phyloP scores from a whole-genome alignment of 2,113 vertebrate genomes.

The Fulmarus glacialis region DNA sequence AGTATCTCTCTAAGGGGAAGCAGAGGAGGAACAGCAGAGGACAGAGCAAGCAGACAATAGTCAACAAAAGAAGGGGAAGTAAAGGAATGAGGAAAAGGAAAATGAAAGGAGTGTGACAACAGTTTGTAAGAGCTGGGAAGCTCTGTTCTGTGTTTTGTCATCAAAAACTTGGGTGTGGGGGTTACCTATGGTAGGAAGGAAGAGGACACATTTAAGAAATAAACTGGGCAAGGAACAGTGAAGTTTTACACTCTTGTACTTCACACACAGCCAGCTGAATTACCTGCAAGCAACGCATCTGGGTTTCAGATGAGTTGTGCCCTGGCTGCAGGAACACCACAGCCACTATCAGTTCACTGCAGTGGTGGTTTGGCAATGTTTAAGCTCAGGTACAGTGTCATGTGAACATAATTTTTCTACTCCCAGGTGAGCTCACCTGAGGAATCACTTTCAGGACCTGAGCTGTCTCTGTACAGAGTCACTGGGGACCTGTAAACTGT shows the following conservation, averaged over 20 bases:
- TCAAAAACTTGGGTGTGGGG: neutral
- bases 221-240: neutral
- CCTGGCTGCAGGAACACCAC: neutral
- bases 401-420: neutral
- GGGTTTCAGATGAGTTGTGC: neutral
- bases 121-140: neutral
- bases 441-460: neutral
- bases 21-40: neutral
- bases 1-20: neutral
- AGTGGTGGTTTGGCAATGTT: rapidly evolving
- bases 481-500: neutral
- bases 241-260: neutral
- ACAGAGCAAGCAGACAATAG: neutral
- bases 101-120: neutral
- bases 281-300: neutral
- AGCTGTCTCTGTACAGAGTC: neutral
- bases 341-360: neutral
- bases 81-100: neutral
- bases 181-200: neutral
- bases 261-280: neutral
- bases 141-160: neutral
- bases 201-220: neutral
- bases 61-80: neutral
- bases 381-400: neutral
- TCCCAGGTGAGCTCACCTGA: neutral